Conservation (phyloP, 2,113 vertebrate genomes). For the Psilopsiagon aymara region DNA sequence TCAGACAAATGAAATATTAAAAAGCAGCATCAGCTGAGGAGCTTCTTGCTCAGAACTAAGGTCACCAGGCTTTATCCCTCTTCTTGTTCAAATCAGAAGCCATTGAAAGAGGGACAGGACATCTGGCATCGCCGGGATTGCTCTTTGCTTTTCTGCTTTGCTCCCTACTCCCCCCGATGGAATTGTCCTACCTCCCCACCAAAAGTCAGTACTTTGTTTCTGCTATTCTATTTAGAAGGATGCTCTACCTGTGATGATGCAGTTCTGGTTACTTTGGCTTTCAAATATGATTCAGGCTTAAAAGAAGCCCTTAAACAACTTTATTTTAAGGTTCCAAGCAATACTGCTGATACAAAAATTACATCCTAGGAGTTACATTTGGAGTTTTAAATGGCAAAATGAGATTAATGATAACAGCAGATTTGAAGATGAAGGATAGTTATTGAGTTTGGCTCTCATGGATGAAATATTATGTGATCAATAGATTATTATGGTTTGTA, state of each 20-base stretch:
- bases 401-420: neutral
- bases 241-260: neutral
- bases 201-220: neutral
- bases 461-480: neutral
- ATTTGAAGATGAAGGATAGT: neutral
- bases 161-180: neutral
- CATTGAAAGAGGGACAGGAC: neutral
- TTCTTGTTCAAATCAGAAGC: neutral
- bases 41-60: neutral
- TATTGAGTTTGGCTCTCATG: neutral
- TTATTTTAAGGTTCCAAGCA: neutral
- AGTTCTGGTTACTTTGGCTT: neutral
- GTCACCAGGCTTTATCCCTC: neutral
- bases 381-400: neutral
- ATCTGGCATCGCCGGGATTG: accelerated
- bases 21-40: neutral
- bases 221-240: neutral
- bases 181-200: neutral
- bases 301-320: neutral
- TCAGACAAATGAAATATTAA: neutral
- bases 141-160: neutral
- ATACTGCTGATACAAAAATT: neutral
- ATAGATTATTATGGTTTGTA: neutral
- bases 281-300: neutral
- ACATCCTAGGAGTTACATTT: neutral